A percentile compares a stretch with the other conserved stretches of the same genome.
phyloP scores from a whole-genome alignment of 2,797 vertebrate species.

The Catharus ustulatus region DNA sequence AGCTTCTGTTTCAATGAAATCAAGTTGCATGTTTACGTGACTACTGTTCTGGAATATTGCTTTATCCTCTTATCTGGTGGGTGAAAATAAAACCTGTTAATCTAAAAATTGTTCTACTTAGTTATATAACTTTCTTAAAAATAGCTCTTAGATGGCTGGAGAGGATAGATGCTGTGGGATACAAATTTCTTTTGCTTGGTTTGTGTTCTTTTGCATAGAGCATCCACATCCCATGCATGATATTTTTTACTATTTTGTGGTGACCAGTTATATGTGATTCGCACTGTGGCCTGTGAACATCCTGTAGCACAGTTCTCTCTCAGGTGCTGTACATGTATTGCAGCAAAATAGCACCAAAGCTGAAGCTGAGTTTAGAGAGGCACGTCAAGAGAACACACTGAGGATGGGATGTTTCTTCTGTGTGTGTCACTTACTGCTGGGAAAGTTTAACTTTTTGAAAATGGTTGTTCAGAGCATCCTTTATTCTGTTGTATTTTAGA shows the following conservation, averaged over 20 bases:
- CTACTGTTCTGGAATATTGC: constrained; percentile 19
- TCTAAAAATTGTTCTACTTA: constrained; percentile 46
- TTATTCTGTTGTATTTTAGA: not conserved
- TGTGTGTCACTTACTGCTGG: not conserved
- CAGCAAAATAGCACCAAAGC: not conserved
- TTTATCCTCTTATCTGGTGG: constrained; percentile 18
- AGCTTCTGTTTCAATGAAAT: not conserved
- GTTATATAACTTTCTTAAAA: constrained; percentile 56
- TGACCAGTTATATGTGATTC: not conserved
- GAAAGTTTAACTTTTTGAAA: not conserved
- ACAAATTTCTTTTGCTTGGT: not conserved
- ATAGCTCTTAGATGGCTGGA: constrained; percentile 7
- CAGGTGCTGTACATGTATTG: accelerated
- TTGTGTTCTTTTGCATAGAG: not conserved
- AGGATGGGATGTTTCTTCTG: not conserved
- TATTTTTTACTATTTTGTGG: not conserved
- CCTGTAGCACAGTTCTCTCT: not conserved
- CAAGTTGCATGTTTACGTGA: not conserved
- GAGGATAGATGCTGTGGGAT: not conserved
- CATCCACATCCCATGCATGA: not conserved
- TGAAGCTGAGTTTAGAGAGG: not conserved
- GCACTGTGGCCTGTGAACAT: not conserved
- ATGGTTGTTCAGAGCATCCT: not conserved
- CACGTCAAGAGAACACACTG: not conserved
- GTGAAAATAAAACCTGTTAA: not conserved